Conservation (phyloP, 2,113 vertebrate species). For the Scophthalmus maximus region DNA sequence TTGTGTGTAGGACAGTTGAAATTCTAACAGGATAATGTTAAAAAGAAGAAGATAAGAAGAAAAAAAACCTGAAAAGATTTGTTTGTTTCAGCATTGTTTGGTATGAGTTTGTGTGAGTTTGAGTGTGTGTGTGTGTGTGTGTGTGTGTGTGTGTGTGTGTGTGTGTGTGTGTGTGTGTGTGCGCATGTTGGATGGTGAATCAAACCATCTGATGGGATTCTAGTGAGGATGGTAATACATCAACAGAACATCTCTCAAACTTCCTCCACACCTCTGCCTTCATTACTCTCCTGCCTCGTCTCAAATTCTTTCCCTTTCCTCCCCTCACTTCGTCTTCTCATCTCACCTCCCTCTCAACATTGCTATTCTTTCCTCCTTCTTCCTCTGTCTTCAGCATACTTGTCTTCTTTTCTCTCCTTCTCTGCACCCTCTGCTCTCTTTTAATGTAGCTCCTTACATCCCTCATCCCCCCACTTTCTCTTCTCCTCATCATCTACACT, state of each 20-base stretch:
- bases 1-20: too few relatives aligned
- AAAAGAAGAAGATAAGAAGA: too few relatives aligned
- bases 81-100: too few relatives aligned
- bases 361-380: constrained; percentile 11
- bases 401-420: constrained; percentile 27
- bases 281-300: constrained; percentile 8
- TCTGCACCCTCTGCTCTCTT: constrained; percentile 14
- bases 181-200: constrained; percentile 53
- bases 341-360: constrained; percentile 33
- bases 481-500: constrained; percentile 8
- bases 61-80: too few relatives aligned
- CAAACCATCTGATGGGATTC: constrained; percentile 61
- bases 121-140: constrained; percentile 5
- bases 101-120: constrained; percentile 31
- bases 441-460: constrained; percentile 10
- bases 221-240: constrained; percentile 46
- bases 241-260: constrained; percentile 36
- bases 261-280: constrained; percentile 34
- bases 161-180: background rate
- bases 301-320: constrained; percentile 1
- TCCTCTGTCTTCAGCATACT: constrained; percentile 4
- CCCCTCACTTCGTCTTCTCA: constrained; percentile 17
- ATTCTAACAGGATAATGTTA: too few relatives aligned
- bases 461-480: constrained; percentile 13
- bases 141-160: constrained; percentile 1